Base-by-base conservation (phyloP, 35 echinoderm and acorn worm species). In the Holothuria glaberrima region DNA sequence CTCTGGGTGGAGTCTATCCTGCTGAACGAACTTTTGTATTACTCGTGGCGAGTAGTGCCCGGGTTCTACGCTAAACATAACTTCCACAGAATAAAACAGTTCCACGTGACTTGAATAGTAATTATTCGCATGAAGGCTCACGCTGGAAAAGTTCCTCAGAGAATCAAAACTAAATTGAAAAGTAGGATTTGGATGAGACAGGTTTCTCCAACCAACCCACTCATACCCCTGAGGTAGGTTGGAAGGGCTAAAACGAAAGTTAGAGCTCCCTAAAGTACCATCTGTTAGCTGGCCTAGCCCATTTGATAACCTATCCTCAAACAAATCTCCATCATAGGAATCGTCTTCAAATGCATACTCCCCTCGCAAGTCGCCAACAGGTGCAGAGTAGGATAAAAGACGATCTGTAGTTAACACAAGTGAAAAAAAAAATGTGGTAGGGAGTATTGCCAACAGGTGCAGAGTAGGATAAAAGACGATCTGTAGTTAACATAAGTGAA, bases 211-310 rank as follows among this genome's bases (percentile, higher is more conserved):
- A 18, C 93, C 97, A 0, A 99, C 91, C 97, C 97, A 98, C 52
- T 99, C 93, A 31, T 92, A 95, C 24, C 88, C 97, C 34, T 86
- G 88, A 1, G 84, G 79, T 21, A 95, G 41, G 61, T 99, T 94
- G n/a, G 62, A 73, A 9, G 93, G 93, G 71, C 92, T 94, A 57
- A 90, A 86, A 18, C 95, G 81, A 66, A 91, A 99, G 89, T 99
- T 94, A 45, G 64, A 81, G 41, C 75, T 67, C 0, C 97, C 97
- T 13, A 90, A 24, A n/a, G 74, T 95, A 20, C 97, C 94, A 77
- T 99, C 97, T 2, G 92, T 99, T 7, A 99, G 86, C 83, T 95
- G 97, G 25, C 97, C 97, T 0, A 99, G 77, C 10, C 97, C 97
- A 38, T 86, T 76, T 21, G 72, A 80, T 32, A 74, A 62, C 33